Conservation (phyloP, 92 coral and sea anemone species). For the Umimayanthus chanpuru region DNA sequence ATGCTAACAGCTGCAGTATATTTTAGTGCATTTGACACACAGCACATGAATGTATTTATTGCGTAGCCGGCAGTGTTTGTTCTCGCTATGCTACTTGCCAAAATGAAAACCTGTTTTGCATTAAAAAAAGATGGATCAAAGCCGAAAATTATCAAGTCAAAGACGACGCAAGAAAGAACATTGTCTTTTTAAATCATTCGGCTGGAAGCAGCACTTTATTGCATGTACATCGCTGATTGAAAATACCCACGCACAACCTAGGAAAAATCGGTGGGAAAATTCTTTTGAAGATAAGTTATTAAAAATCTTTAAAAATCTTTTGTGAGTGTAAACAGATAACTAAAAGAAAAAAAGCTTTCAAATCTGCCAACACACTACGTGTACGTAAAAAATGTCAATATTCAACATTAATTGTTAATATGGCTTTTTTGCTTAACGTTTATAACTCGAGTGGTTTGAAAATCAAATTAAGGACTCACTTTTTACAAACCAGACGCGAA, state of each 20-base stretch:
- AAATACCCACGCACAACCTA: background rate
- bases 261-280: background rate
- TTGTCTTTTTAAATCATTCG: too few relatives aligned
- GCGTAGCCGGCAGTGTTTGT: background rate
- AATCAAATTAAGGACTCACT: background rate
- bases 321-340: background rate
- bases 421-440: background rate
- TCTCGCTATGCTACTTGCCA: background rate
- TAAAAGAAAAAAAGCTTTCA: background rate
- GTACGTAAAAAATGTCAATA: background rate
- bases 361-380: background rate
- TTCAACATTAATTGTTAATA: constrained; percentile 33
- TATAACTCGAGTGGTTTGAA: background rate
- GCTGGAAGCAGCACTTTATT: background rate
- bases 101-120: background rate
- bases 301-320: background rate
- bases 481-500: background rate
- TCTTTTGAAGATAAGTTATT: background rate
- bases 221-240: background rate
- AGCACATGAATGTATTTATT: background rate
- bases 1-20: background rate
- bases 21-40: too few relatives aligned
- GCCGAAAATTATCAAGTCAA: background rate
- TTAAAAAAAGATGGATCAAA: background rate
- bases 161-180: background rate